Evolutionary conservation across 2,113 vertebrate genomes (phyloP), one percentile per base, ranked within the genome.

Genomic region (Myotis lucifugus): DNA sequence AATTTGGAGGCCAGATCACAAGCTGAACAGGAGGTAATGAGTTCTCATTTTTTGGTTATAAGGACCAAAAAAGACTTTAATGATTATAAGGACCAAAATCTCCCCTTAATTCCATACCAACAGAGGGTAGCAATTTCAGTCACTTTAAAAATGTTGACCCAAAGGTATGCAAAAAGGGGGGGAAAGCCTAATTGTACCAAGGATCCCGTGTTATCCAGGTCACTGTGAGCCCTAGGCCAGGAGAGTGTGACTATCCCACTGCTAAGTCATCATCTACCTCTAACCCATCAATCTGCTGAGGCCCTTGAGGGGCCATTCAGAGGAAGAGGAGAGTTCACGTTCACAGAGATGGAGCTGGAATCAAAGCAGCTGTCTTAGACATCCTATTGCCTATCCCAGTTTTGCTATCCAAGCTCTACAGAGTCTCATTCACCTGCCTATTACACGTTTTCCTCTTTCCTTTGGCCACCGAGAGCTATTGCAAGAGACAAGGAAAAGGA

Each of bases 61-160:
- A 61, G 10, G 59, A 61, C 59, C 97, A 94, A 91, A 97, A 93
- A 96, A 96, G 72, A 90, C 77, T 85, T 96, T 85, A 97, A 88
- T 94, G 94, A 72, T 78, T 96, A 29, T 78, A 94, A 97, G 82
- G 77, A 88, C 87, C 61, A 93, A 91, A 78, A 37, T 76, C 23
- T 90, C 32, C 82, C 34, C 83, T 91, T 96, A 94, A 97, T 95
- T 94, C 94, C 48, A 46, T 67, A 73, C 97, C 69, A 93, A 91
- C 84, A 0, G 25, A 90, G 91, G 91, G 64, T 54, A 90, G 93
- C 46, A 74, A 83, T 96, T 91, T 93, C 93, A 93, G 81, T 94
- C 81, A 82, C 90, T 74, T 94, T 90, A 69, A 79, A 61, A 86
- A 82, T 74, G 76, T 92, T 94, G 32, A 97, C 90, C 72, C 76